A percentile compares a stretch with the other conserved stretches of the same genome.
phyloP scores from a whole-genome alignment of 1,140 invertebrate genomes.

The Mesaphorura yosii region DNA sequence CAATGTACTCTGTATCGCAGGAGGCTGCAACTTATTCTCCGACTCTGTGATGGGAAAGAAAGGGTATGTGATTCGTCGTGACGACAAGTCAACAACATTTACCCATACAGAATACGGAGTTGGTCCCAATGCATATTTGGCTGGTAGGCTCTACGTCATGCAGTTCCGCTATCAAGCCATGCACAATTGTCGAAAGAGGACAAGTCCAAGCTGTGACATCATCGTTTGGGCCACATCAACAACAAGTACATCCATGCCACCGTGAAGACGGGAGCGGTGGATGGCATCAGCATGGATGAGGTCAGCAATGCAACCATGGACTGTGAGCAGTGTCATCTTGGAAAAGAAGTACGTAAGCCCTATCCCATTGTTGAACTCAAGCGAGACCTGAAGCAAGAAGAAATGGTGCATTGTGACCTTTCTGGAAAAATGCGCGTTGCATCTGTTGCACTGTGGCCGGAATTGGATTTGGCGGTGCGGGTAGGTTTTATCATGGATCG shows the following conservation, averaged over 20 bases:
- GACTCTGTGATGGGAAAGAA: slow-evolving; percentile 4
- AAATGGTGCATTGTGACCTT: neutral
- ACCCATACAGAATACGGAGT: neutral
- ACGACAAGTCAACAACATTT: neutral
- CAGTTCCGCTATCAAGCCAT: neutral
- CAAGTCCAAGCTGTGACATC: slow-evolving; percentile 12
- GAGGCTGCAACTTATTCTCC: slow-evolving; percentile 12
- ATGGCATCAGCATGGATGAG: neutral
- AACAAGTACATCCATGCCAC: slow-evolving; percentile 7
- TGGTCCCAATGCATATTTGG: neutral
- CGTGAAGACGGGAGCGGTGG: slow-evolving; percentile 7
- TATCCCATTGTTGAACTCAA: slow-evolving; percentile 2
- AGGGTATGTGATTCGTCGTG: slow-evolving; percentile 8
- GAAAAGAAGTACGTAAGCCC: neutral
- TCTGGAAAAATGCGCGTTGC: slow-evolving; percentile 14
- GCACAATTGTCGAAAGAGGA: neutral
- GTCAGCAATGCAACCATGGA: neutral
- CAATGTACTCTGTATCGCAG: slow-evolving; percentile 14
- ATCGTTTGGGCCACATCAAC: slow-evolving; percentile 15
- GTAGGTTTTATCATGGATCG: too few species aligned
- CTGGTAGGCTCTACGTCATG: slow-evolving; percentile 5
- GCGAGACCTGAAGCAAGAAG: neutral
- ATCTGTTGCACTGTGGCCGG: too few species aligned
- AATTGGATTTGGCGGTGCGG: too few species aligned
- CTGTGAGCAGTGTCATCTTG: slow-evolving; percentile 3